phyloP scores from a whole-genome alignment of 2,888 invertebrate genomes.

The Chrysolina oricalcia region DNA sequence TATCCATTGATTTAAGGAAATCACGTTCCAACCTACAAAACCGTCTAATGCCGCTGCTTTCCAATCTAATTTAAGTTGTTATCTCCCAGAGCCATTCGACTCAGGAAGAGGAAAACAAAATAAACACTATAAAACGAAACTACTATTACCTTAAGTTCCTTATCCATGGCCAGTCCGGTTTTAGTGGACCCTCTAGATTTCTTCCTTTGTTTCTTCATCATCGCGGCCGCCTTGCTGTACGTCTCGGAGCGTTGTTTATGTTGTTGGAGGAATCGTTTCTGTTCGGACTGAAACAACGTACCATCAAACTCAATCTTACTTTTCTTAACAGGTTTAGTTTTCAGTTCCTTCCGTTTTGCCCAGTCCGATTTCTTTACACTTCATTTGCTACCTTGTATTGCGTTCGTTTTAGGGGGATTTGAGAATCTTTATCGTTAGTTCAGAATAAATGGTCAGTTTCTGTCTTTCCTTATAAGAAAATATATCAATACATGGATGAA shows the following conservation, averaged over 20 bases:
- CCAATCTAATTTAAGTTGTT: slow-evolving; percentile 29
- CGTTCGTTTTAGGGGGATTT: neutral
- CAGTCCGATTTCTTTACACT: neutral
- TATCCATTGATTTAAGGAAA: neutral
- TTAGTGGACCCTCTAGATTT: slow-evolving; percentile 85
- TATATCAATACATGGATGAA: too few species aligned
- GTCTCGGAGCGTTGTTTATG: slow-evolving; percentile 93
- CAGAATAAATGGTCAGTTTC: too few species aligned
- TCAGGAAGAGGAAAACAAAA: slow-evolving; percentile 24
- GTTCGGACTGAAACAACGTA: slow-evolving; percentile 81
- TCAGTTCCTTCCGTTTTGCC: neutral
- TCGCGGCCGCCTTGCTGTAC: slow-evolving; percentile 91
- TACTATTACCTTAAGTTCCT: slow-evolving; percentile 85
- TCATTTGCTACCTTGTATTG: neutral
- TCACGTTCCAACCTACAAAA: neutral
- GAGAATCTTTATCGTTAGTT: neutral
- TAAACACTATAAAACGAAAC: slow-evolving; percentile 36
- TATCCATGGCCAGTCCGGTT: slow-evolving; percentile 88
- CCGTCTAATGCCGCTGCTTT: slow-evolving; percentile 9
- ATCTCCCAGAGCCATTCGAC: slow-evolving; percentile 22
- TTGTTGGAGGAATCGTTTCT: slow-evolving; percentile 93
- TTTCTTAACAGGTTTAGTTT: slow-evolving; percentile 10
- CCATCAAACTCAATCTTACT: slow-evolving; percentile 20
- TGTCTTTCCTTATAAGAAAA: too few species aligned
- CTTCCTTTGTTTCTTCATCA: slow-evolving; percentile 93